phyloP scores from a whole-genome alignment of 2,113 vertebrate species.

The Bufo gargarizans region DNA sequence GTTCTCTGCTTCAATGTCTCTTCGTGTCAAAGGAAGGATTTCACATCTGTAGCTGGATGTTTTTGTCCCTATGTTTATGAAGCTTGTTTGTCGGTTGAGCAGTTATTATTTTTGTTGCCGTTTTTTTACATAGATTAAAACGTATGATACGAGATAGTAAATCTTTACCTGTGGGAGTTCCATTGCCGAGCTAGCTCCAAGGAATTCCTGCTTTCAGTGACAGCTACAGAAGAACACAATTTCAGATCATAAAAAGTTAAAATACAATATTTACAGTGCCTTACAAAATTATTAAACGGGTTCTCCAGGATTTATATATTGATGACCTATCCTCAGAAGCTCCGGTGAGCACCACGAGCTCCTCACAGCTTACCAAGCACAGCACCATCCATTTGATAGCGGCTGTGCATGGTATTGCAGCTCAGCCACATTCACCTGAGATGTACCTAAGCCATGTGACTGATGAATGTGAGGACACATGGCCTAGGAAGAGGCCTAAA shows the following conservation, averaged over 20 bases:
- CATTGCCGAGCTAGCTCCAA: background rate
- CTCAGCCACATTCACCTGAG: too few species aligned
- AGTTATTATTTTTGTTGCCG: background rate
- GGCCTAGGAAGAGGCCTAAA: too few species aligned
- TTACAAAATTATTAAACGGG: too few species aligned
- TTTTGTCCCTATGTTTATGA: background rate
- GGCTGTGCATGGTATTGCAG: too few species aligned
- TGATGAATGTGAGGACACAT: too few species aligned
- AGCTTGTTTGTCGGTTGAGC: background rate
- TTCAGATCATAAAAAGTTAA: background rate
- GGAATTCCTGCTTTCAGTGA: background rate
- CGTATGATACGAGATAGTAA: background rate
- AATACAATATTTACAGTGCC: background rate
- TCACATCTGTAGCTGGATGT: background rate
- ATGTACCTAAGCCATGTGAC: too few species aligned
- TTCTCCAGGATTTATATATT: too few species aligned
- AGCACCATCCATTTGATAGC: too few species aligned
- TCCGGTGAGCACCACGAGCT: too few species aligned
- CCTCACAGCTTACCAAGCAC: too few species aligned
- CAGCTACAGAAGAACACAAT: background rate
- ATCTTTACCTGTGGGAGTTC: background rate
- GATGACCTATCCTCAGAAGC: too few species aligned
- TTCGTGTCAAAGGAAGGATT: constrained; percentile 50
- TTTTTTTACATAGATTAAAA: background rate
- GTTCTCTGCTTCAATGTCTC: background rate